phyloP scores from a whole-genome alignment of 2,797 vertebrate species.

The Enteromius treurensis region DNA sequence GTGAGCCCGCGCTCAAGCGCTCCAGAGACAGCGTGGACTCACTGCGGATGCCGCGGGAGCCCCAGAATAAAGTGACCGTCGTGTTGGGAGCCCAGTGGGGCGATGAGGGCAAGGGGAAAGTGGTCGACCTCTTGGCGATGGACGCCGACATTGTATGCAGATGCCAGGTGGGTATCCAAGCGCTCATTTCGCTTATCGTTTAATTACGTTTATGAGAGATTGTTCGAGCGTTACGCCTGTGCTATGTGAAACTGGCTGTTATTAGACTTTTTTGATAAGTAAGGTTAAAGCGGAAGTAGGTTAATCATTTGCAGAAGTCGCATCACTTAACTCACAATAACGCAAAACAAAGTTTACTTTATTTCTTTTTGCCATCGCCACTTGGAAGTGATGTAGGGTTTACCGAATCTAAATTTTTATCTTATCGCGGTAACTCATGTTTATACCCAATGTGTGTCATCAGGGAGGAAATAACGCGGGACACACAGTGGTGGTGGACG shows the following conservation, averaged over 20 bases:
- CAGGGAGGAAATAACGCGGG: constrained; percentile 87
- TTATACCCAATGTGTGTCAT: background rate
- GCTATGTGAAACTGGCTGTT: background rate
- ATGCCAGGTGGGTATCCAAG: constrained; percentile 75
- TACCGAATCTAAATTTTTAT: background rate
- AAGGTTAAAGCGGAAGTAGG: background rate
- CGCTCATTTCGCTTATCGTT: background rate
- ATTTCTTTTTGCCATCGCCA: background rate
- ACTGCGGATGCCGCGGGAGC: constrained; percentile 68
- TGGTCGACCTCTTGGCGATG: constrained; percentile 84
- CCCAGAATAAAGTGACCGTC: constrained; percentile 82
- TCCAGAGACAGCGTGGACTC: constrained; percentile 65
- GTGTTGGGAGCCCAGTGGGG: constrained; percentile 87
- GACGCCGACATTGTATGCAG: constrained; percentile 85
- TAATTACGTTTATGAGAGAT: background rate
- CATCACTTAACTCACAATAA: background rate
- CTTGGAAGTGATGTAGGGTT: constrained; percentile 6
- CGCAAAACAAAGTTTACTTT: constrained; percentile 1
- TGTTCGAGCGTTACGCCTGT: background rate
- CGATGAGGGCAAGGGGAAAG: constrained; percentile 85
- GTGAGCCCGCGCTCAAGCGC: constrained; percentile 76
- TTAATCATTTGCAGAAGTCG: background rate
- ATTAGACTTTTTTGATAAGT: background rate
- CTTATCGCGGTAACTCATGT: background rate
- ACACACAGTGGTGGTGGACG: constrained; percentile 84